Base-by-base conservation (phyloP, 2,888 invertebrate genomes). In the Serrognathus titanus region DNA sequence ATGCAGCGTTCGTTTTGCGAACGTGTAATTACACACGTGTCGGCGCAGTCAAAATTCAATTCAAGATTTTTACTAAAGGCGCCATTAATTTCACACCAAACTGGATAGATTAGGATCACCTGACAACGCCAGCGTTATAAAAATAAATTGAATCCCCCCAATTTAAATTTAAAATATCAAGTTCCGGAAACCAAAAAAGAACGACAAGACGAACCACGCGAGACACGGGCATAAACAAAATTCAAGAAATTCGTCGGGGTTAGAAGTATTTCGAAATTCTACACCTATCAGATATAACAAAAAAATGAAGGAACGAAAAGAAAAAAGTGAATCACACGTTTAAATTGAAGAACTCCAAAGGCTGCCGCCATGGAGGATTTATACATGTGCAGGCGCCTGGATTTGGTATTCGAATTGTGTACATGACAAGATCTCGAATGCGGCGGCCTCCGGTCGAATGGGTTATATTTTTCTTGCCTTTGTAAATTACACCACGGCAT, bases 401-500 rank as follows among this genome's bases (percentile, higher is more conserved):
- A 59, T 61, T 60, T 59, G 58, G 60, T 62, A 60, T 63, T 62
- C 61, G 60, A 57, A 57, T 63, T 61, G 57, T 63, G 55, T 58
- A 61, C 57, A 61, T 55, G 60, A 62, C 60, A 58, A 49, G 49
- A 31, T 31, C 24, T 31, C 54, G 54, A 48, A 51, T 37, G 45
- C 47, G 37, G 31, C 20, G 46, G 13, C 16, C 16, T 16, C 46
- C n/a, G 46, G 46, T n/a, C 16, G 46, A 24, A 24, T 16, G 45
- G 39, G 39, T 11, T 49, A 20, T 9, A 49, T 49, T 49, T 13
- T 10, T 20, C 11, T 16, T 24, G 37, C 13, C 49, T 10, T 49
- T 53, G 36, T 24, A 45, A 49, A 37, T 9, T 11, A 49, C 36
- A 36, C 49, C 13, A 49, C 35, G 16, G 39, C 39, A 49, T 36